Base-by-base conservation (phyloP, 2,888 invertebrate genomes). In the Sylvicola cinctus region DNA sequence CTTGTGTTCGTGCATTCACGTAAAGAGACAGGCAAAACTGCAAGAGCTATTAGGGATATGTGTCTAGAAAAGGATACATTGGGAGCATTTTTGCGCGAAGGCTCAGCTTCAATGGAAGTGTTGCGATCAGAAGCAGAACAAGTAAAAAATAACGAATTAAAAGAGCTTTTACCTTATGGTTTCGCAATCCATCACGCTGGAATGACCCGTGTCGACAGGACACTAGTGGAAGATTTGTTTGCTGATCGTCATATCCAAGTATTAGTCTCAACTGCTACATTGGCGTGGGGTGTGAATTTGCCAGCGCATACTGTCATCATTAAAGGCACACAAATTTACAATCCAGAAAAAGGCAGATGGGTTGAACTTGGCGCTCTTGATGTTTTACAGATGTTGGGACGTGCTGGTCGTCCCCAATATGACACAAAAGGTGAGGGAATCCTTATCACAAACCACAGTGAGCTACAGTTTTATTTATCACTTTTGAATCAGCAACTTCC, bases 271-370 rank as follows among this genome's bases (percentile, higher is more conserved):
- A 99, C 98, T 0, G 85, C 98, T 1, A 99, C 98, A 0, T 63
- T 99, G 20, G 98, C 98, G 16, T 99, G 98, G 98, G 98, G 98
- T 44, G 96, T 99, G 4, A 99, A 99, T 62, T 65, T 99, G 42
- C 98, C 98, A 0, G 98, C 98, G 0, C 95, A 96, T 54, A 95
- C 90, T 20, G 96, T 98, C 41, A 74, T 98, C 32, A 58, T 58
- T 14, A 51, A 51, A 40, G 53, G 50, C 10, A 99, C 98, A 6
- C 90, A 93, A 55, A 80, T 98, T 42, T 99, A 98, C 56, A 93
- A 98, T 60, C 78, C 95, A 16, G 87, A 88, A 43, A 83, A 80
- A 49, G 93, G 96, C 3, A 67, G 79, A 0, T 95, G 90, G 59
- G 77, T 95, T 1, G 93, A 98, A 54, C 64, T 99, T 29, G 90